Evolutionary conservation across 2,113 vertebrate species (phyloP).

Genomic region (Microtus richardsoni): DNA sequence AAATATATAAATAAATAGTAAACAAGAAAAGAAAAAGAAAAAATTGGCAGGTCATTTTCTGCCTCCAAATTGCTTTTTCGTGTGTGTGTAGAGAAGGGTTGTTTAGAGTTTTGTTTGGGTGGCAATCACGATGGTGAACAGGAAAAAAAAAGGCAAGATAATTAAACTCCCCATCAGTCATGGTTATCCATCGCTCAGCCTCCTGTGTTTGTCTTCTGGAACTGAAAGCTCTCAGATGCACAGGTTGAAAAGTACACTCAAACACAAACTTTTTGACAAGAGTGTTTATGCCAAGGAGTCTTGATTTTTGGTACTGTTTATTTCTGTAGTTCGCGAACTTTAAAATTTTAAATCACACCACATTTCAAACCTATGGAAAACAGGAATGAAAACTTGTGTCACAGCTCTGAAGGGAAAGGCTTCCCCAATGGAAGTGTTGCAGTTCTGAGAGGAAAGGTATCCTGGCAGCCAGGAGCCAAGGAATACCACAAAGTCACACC

Average conservation of each 20-base stretch:
- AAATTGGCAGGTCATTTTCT: neutral
- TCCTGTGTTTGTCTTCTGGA: constrained; percentile 31
- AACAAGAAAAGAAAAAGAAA: neutral
- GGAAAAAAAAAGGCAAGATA: neutral
- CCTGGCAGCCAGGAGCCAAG: neutral
- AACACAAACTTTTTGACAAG: neutral
- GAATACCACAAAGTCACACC: neutral
- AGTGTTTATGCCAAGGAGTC: neutral
- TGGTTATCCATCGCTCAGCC: neutral
- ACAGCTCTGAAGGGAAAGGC: neutral
- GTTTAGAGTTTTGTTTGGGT: constrained; percentile 46
- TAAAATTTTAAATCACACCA: neutral
- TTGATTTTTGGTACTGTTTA: constrained; percentile 28
- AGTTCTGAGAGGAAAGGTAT: neutral
- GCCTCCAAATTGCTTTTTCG: neutral
- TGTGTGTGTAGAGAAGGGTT: neutral
- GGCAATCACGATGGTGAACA: constrained; percentile 40
- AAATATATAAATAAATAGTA: neutral
- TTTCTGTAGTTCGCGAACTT: neutral
- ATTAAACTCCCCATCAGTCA: neutral
- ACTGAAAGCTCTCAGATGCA: constrained; percentile 11
- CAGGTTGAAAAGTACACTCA: constrained; percentile 25
- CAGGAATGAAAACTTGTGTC: neutral
- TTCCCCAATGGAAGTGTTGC: neutral
- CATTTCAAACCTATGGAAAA: neutral